Percentiles rank a stretch among this genome's conserved stretches.
Evolutionary conservation across 2,113 vertebrate species (phyloP).

Genomic region (Sphyrna mokarran): DNA sequence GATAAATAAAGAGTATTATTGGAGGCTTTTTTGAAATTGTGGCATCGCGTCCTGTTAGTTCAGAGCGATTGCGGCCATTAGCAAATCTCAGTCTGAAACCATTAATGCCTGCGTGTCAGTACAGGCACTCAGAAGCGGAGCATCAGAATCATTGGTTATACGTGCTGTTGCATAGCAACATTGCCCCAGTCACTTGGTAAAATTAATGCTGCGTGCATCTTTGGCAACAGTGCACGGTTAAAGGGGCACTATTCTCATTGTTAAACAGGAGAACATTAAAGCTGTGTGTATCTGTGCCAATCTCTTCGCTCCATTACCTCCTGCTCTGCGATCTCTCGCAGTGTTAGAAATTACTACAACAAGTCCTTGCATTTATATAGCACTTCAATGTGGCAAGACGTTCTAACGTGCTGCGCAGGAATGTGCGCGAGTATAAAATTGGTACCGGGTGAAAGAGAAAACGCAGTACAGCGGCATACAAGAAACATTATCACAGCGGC

Average conservation of each 20-base stretch:
- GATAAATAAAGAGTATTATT: neutral
- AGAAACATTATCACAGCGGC: neutral
- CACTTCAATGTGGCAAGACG: neutral
- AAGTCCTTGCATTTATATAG: neutral
- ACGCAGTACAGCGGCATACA: neutral
- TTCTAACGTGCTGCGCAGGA: neutral
- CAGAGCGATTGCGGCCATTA: neutral
- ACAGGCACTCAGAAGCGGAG: neutral
- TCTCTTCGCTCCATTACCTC: neutral
- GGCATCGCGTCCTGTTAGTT: neutral
- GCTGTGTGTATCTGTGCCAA: neutral
- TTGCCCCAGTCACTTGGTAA: too few relatives aligned
- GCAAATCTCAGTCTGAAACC: neutral
- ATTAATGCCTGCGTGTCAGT: neutral
- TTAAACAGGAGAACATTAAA: neutral
- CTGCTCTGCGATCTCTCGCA: neutral
- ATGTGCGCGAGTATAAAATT: neutral
- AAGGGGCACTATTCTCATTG: neutral
- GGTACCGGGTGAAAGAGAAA: neutral
- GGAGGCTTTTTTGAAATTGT: neutral
- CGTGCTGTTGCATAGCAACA: constrained; percentile 10
- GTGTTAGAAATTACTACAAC: neutral
- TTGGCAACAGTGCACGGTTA: neutral
- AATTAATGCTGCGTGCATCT: neutral
- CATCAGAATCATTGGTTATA: neutral